These are phyloP conservation scores for Cataglyphis livida DNA, from an alignment of 2,888 invertebrate genomes.

Conservation along the genomic window DNA sequence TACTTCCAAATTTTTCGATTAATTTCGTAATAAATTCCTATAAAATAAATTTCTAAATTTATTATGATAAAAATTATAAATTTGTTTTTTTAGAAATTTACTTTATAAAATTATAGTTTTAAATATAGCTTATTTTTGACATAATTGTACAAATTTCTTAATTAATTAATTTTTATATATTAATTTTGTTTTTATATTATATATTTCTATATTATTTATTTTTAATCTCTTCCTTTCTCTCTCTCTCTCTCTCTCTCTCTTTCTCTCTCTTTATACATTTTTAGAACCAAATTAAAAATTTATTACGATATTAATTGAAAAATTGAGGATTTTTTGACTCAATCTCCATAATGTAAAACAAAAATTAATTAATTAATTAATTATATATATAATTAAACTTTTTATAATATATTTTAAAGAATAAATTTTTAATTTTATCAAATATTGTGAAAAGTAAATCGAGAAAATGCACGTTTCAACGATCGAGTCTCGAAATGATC, in stretches of 20 bases:
- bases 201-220: no score
- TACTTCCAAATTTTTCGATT: conserved; percentile 27
- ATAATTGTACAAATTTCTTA: background rate
- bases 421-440: conserved; percentile 31
- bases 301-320: conserved; percentile 20
- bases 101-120: conserved; percentile 10
- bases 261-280: background rate
- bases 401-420: conserved; percentile 30
- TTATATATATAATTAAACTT: background rate
- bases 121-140: background rate
- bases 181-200: background rate
- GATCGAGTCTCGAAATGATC: conserved; percentile 4
- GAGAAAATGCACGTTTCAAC: conserved; percentile 8
- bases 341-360: conserved; percentile 11
- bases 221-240: no score
- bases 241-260: background rate
- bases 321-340: background rate
- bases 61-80: conserved; percentile 30
- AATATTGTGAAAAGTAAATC: conserved; percentile 22
- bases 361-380: conserved; percentile 3
- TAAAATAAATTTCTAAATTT: conserved; percentile 15
- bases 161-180: background rate
- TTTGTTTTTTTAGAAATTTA: conserved; percentile 26
- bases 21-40: conserved; percentile 26
- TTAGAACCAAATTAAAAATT: background rate